These are phyloP conservation scores for Eudorcas thomsonii DNA, from an alignment of 2,113 vertebrate species.

Conservation along the genomic window DNA sequence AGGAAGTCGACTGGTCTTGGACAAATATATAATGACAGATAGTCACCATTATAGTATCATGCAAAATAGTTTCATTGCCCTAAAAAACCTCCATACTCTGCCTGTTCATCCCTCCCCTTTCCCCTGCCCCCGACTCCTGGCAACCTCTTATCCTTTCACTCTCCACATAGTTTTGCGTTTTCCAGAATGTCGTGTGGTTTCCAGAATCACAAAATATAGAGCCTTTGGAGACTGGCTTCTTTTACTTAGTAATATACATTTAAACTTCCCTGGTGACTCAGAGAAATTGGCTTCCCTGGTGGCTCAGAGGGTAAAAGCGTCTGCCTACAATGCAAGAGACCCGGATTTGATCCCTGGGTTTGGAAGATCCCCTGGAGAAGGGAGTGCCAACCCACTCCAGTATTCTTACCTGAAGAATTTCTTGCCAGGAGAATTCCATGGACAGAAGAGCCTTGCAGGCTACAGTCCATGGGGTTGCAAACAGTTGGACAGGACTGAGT, in stretches of 20 bases:
- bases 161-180: background rate
- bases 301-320: background rate
- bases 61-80: background rate
- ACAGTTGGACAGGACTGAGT: background rate
- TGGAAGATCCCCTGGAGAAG: background rate
- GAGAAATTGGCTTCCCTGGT: background rate
- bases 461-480: background rate
- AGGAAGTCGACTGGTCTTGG: background rate
- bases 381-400: background rate
- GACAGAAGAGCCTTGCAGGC: background rate
- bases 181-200: background rate
- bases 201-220: background rate
- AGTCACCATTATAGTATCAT: accelerated
- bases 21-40: background rate
- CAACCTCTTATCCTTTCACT: background rate
- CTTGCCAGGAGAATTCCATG: background rate
- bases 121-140: background rate
- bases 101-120: too few relatives aligned
- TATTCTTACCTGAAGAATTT: background rate
- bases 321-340: background rate
- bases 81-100: background rate
- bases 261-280: background rate
- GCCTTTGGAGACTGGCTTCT: background rate
- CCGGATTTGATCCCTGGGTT: background rate
- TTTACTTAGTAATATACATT: background rate